Percentiles rank a stretch among this genome's conserved stretches.
Conservation (phyloP, 2,888 invertebrate species). For the Cerceris rybyensis region DNA sequence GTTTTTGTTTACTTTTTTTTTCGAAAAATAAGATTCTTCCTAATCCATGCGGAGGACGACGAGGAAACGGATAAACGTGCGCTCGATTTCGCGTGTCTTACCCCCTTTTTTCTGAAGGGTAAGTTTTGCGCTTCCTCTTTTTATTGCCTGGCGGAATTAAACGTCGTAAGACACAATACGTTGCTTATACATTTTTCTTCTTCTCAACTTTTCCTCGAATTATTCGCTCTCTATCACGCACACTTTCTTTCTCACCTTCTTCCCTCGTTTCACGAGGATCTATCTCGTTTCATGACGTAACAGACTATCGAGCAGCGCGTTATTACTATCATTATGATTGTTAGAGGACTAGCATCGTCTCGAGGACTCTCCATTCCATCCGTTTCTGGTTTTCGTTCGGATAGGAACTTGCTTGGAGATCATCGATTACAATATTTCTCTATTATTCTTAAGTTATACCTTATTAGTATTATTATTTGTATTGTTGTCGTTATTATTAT, state of each 20-base stretch:
- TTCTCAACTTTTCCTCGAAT: background rate
- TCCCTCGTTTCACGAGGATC: conserved; percentile 9
- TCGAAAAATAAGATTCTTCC: background rate
- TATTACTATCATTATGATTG: conserved; percentile 67
- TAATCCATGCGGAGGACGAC: background rate
- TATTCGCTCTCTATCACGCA: too few species aligned
- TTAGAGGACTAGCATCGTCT: conserved; percentile 56
- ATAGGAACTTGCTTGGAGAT: too few species aligned
- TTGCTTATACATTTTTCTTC: conserved; percentile 59
- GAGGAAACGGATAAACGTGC: background rate
- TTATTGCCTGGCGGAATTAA: conserved; percentile 67
- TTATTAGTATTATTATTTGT: conserved; percentile 28
- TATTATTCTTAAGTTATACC: background rate
- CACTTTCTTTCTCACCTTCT: background rate
- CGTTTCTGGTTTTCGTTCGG: background rate
- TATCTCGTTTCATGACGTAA: conserved; percentile 26
- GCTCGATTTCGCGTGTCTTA: background rate
- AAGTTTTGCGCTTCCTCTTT: conserved; percentile 1
- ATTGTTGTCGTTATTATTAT: conserved; percentile 25
- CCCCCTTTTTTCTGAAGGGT: background rate
- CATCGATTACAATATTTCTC: too few species aligned
- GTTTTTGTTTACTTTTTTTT: background rate
- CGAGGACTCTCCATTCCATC: conserved; percentile 19
- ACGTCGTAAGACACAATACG: conserved; percentile 70
- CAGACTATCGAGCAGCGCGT: conserved; percentile 34